These are phyloP conservation scores for Antedon mediterranea DNA, from an alignment of 53 echinoderm and acorn worm genomes.

Conservation along the genomic window DNA sequence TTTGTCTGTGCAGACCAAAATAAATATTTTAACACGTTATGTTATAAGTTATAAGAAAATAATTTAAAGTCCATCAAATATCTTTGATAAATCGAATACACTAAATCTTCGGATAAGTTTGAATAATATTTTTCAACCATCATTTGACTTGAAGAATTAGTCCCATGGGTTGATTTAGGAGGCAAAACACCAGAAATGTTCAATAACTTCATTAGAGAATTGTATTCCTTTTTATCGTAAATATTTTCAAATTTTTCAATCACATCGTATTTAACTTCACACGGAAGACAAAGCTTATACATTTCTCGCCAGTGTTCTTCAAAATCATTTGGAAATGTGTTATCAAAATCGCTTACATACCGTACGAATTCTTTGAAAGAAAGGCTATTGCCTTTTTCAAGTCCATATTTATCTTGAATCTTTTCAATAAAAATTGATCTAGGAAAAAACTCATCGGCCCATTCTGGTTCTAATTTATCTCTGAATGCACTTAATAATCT, in stretches of 20 bases:
- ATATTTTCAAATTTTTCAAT: conserved; percentile 18
- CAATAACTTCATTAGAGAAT: neutral
- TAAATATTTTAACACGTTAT: too few relatives aligned
- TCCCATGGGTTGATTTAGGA: neutral
- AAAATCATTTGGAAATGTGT: neutral
- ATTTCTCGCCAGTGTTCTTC: conserved; percentile 27
- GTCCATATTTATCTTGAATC: conserved; percentile 10
- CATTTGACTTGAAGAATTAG: conserved; percentile 4
- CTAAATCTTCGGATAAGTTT: conserved; percentile 3
- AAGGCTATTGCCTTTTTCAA: conserved; percentile 2
- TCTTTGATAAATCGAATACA: neutral
- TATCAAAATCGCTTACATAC: neutral
- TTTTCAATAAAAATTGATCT: neutral
- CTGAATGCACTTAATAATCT: conserved; percentile 16
- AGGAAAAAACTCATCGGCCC: neutral
- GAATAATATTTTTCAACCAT: conserved; percentile 10
- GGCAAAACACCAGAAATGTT: neutral
- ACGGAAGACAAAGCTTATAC: conserved; percentile 21
- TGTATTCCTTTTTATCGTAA: conserved; percentile 9
- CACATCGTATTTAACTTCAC: conserved; percentile 14
- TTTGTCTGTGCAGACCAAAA: too few relatives aligned
- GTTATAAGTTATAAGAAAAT: neutral
- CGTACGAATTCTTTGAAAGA: conserved; percentile 15
- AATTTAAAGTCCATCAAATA: neutral
- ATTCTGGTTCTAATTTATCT: conserved; percentile 16